A percentile compares a stretch with the other conserved stretches of the same genome.
These are phyloP conservation scores for Lacerta viridis DNA, from an alignment of 2,797 vertebrate genomes.

Conservation along the genomic window DNA sequence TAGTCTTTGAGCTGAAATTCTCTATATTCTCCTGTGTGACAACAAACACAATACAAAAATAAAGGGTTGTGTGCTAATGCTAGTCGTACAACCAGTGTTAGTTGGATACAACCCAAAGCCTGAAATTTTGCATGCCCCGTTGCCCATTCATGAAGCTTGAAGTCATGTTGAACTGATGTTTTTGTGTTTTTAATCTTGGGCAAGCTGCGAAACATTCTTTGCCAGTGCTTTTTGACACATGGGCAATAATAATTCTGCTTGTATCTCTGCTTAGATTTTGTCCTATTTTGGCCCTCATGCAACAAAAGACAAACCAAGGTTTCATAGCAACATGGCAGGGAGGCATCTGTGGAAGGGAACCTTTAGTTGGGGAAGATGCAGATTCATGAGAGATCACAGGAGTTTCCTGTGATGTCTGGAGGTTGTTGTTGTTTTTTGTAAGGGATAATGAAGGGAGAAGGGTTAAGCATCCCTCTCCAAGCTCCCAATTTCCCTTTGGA, in stretches of 20 bases:
- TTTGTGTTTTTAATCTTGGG: not conserved
- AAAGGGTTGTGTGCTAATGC: no score
- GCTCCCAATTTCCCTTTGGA: no score
- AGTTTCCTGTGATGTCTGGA: not conserved
- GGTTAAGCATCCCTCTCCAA: not conserved
- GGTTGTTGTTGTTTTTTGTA: not conserved
- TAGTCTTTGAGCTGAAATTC: not conserved
- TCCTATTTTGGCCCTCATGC: not conserved
- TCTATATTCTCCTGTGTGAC: not conserved
- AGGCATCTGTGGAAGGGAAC: not conserved
- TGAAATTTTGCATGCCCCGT: not conserved
- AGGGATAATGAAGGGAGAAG: not conserved
- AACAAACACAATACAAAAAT: not conserved
- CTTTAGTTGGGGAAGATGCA: not conserved
- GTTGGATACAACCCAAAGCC: not conserved
- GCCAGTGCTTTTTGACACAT: no score
- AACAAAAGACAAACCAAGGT: not conserved
- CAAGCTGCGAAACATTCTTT: not conserved
- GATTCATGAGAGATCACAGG: not conserved
- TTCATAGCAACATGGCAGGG: not conserved
- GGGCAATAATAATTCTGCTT: not conserved
- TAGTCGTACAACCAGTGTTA: no score
- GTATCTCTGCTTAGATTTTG: not conserved
- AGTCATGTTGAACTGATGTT: not conserved
- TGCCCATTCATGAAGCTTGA: not conserved